Evolutionary conservation across 1,140 invertebrate genomes (phyloP).

Genomic region (Drosophila varians): DNA sequence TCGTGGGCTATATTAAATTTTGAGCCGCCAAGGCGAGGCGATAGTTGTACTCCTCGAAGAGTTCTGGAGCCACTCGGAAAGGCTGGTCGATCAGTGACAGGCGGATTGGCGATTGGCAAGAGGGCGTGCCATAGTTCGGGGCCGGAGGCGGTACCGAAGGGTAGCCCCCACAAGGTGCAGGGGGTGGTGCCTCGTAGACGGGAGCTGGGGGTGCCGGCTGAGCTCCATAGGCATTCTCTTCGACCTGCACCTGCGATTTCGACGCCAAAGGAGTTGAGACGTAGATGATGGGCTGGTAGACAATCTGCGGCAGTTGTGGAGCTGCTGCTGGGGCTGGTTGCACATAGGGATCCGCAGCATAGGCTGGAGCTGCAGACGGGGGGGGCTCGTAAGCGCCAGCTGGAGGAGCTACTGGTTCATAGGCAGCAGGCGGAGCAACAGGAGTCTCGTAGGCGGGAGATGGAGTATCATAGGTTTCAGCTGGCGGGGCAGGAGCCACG

Average conservation of each 20-base stretch:
- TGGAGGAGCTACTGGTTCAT: constrained; percentile 19
- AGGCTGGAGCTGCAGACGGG: constrained; percentile 4
- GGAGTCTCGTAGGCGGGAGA: not conserved
- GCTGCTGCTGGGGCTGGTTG: constrained; percentile 1
- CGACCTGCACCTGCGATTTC: constrained; percentile 10
- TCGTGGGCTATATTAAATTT: constrained; percentile 40
- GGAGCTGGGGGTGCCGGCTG: constrained; percentile 3
- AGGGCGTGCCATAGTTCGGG: constrained; percentile 28
- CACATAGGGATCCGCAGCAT: constrained; percentile 7
- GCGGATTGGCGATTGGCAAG: constrained; percentile 51
- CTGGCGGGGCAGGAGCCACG: not conserved
- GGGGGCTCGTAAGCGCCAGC: constrained; percentile 14
- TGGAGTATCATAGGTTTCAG: constrained; percentile 19
- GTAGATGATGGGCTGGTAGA: constrained; percentile 73
- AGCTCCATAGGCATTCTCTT: constrained; percentile 12
- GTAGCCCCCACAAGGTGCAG: constrained; percentile 20
- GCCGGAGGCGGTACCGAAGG: not conserved
- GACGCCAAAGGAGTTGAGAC: constrained; percentile 28
- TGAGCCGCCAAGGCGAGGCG: constrained; percentile 46
- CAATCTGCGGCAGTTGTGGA: constrained; percentile 52
- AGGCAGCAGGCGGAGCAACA: constrained; percentile 8
- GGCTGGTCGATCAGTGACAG: constrained; percentile 67
- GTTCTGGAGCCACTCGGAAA: constrained; percentile 70
- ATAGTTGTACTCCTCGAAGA: constrained; percentile 67
- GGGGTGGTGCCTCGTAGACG: constrained; percentile 18